Base-by-base conservation (phyloP, 2,797 vertebrate species). In the Poecilia picta region DNA sequence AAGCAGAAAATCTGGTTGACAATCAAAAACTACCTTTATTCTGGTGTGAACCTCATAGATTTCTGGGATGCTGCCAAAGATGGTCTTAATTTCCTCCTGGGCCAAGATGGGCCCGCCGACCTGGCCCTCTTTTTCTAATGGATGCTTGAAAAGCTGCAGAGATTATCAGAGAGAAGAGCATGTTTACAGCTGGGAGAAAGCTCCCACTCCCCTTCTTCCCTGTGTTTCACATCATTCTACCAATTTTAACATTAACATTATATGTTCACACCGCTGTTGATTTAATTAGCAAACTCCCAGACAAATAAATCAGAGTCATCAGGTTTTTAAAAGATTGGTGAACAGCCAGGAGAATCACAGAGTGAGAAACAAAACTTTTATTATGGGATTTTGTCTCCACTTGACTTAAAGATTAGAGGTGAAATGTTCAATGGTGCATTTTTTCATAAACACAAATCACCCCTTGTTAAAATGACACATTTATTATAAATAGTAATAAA, bases 1-100 rank as follows among this genome's bases (percentile, higher is more conserved):
- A 33, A 36, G 8, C 2, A 39, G 7, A 36, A 39, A 66, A 36
- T 20, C 5, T n/a, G 20, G 8, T 46, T 4, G 8, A 73, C n/a
- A 70, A 10, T 64, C 28, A 4, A 28, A 13, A 15, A 0, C 80
- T 94, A 97, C 98, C 97, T 99, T 99, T 88, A 99, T 99, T 92
- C 97, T 97, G 72, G 92, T 98, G 87, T 99, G 98, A 41, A 99
- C 97, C 23, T 99, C 98, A 78, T 97, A 97, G 89, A 99, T 99
- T 87, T 99, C 98, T 64, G 98, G 98, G 88, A 99, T 99, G 92
- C 98, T 97, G 91, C 98, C 98, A 90, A 99, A 99, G 90, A 99
- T 99, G 1, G 98, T 98, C 91, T 99, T 99, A 36, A 99, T 96
- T 92, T 99, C 98, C 90, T 99, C 98, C 79, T 95, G 97, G 62